phyloP scores from a whole-genome alignment of 2,888 invertebrate genomes.

The Polydrusus cervinus region DNA sequence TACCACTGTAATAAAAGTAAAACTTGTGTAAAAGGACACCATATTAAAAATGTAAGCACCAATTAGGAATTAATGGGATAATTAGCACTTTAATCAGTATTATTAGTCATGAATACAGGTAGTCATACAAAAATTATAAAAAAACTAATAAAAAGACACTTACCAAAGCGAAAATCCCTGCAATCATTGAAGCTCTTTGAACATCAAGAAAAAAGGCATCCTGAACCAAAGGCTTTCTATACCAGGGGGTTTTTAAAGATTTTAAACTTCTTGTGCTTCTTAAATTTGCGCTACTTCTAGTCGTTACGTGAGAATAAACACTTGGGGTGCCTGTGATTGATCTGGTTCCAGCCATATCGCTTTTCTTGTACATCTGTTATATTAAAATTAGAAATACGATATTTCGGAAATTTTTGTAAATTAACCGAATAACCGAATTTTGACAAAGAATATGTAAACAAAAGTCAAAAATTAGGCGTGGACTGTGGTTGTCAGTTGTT shows the following conservation, averaged over 20 bases:
- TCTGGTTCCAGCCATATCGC: conserved; percentile 45
- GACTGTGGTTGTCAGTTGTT: no score
- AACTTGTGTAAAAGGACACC: no score
- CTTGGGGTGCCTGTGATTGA: conserved; percentile 90
- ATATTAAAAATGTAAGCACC: not conserved
- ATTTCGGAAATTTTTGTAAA: not conserved
- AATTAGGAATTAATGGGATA: conserved; percentile 1
- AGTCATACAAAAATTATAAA: not conserved
- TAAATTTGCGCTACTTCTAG: conserved; percentile 86
- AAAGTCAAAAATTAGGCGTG: conserved; percentile 1
- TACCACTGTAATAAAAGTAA: no score
- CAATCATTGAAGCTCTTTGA: conserved; percentile 86
- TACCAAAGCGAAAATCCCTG: conserved; percentile 87
- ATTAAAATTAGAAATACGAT: not conserved
- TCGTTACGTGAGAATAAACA: conserved; percentile 90
- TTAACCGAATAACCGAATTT: conserved; percentile 3
- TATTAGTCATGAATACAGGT: conserved; percentile 7
- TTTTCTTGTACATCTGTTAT: conserved; percentile 28
- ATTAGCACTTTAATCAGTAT: not conserved
- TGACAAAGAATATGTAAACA: conserved; percentile 20
- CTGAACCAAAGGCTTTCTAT: conserved; percentile 87
- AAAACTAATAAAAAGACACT: not conserved
- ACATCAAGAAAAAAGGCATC: conserved; percentile 88
- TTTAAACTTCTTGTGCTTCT: conserved; percentile 86
- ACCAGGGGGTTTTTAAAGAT: conserved; percentile 89